phyloP scores from a whole-genome alignment of 2,113 vertebrate species.

The Mixornis gularis region DNA sequence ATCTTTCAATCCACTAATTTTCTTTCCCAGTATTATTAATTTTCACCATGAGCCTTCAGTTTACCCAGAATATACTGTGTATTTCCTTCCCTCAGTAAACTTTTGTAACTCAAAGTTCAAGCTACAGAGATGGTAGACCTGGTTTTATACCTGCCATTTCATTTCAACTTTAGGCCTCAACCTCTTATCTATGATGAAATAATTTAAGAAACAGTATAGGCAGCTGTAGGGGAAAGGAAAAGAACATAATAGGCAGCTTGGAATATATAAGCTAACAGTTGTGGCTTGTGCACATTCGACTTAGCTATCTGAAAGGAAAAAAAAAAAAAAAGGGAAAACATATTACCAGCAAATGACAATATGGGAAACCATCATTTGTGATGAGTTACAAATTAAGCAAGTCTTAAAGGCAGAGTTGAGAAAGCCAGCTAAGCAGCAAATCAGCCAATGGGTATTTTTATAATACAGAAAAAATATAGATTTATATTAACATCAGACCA shows the following conservation, averaged over 20 bases:
- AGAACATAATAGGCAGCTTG: neutral
- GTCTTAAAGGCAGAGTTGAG: neutral
- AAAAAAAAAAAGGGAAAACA: neutral
- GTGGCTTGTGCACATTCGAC: neutral
- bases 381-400: neutral
- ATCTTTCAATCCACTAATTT: neutral
- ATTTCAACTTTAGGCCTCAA: neutral
- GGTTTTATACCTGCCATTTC: neutral
- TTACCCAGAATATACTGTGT: neutral
- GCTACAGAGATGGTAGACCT: neutral
- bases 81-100: neutral
- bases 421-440: neutral
- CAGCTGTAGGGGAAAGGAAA: neutral
- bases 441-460: neutral
- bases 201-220: neutral
- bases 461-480: neutral
- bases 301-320: neutral
- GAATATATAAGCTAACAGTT: neutral
- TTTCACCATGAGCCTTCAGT: neutral
- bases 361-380: neutral
- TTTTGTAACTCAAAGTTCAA: neutral
- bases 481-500: neutral
- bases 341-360: neutral
- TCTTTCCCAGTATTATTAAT: neutral
- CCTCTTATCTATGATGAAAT: rapidly evolving